These are phyloP conservation scores for Otis tarda DNA, from an alignment of 2,113 vertebrate species.

Conservation along the genomic window DNA sequence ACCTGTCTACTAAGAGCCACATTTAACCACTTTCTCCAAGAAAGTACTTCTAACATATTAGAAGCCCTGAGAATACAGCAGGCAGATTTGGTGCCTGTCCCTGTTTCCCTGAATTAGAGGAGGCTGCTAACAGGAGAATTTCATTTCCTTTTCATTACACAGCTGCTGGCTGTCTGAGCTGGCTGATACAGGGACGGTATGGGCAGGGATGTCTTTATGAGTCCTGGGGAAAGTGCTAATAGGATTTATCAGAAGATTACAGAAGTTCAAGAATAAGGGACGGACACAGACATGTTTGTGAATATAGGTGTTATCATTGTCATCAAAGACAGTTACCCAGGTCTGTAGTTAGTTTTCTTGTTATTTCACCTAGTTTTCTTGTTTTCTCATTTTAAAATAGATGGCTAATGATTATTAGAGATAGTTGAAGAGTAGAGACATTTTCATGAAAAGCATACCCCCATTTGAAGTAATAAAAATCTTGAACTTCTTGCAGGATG, in stretches of 20 bases:
- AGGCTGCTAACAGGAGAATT: constrained; percentile 24
- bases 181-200: background rate
- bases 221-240: background rate
- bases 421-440: background rate
- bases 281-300: background rate
- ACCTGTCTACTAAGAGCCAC: background rate
- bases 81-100: background rate
- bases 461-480: background rate
- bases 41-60: background rate
- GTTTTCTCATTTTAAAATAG: background rate
- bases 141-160: background rate
- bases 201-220: background rate
- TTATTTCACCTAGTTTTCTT: background rate
- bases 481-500: background rate
- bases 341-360: background rate
- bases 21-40: background rate
- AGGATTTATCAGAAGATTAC: background rate
- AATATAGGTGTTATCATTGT: background rate
- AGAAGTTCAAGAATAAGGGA: background rate
- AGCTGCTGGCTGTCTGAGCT: background rate
- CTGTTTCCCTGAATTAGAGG: background rate
- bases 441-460: background rate
- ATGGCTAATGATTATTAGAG: background rate
- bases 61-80: background rate
- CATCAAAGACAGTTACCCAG: background rate